Percentiles rank a stretch among this genome's conserved stretches.
Evolutionary conservation across 2,888 invertebrate genomes (phyloP).

Genomic region (Leptinotarsa tumamoca): DNA sequence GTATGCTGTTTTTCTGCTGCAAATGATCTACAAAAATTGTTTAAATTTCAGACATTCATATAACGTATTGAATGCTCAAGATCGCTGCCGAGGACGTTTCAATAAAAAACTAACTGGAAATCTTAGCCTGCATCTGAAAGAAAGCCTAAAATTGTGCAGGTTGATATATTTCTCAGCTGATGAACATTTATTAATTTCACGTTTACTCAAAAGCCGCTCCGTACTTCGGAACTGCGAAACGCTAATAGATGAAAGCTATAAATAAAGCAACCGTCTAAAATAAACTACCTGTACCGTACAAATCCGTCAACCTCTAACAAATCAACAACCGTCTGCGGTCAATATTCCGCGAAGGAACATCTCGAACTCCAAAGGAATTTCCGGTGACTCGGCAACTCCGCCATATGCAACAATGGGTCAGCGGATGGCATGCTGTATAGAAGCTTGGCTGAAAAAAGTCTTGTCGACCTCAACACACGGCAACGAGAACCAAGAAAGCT

Average conservation of each 20-base stretch:
- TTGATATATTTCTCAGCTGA: no score
- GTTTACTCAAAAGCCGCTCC: neutral
- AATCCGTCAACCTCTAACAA: constrained; percentile 7
- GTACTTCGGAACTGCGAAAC: neutral
- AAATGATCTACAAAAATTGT: no score
- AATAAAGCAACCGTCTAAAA: neutral
- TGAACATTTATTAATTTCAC: neutral
- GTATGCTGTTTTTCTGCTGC: no score
- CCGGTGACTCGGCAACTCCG: constrained; percentile 31
- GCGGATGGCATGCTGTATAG: constrained; percentile 43
- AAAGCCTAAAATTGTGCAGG: no score
- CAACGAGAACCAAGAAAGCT: constrained; percentile 20
- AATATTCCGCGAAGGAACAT: constrained; percentile 10
- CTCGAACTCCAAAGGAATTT: constrained; percentile 10
- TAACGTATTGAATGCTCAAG: no score
- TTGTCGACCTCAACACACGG: constrained; percentile 37
- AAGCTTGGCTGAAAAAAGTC: constrained; percentile 30
- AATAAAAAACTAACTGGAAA: no score
- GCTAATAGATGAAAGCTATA: neutral
- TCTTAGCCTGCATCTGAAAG: no score
- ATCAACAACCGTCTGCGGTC: constrained; percentile 1
- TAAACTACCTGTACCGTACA: constrained; percentile 3
- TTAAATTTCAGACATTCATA: no score
- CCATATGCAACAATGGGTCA: constrained; percentile 51
- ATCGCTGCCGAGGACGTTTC: no score